Evolutionary conservation across 2,113 vertebrate genomes (phyloP).

Genomic region (Tor tambroides): DNA sequence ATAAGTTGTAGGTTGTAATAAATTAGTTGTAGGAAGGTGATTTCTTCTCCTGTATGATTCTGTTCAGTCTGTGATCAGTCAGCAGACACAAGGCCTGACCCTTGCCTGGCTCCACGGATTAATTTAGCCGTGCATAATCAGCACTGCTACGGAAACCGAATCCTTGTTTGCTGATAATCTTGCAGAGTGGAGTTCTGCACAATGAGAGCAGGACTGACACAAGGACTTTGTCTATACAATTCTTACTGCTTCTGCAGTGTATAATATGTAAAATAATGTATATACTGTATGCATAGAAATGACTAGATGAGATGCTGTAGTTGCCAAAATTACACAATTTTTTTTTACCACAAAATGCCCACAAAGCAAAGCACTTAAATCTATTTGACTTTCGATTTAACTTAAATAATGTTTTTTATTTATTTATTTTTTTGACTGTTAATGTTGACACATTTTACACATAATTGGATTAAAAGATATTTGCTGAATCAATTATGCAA

Average conservation of each 20-base stretch:
- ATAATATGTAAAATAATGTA: background rate
- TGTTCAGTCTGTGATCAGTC: constrained; percentile 13
- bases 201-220: background rate
- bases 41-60: background rate
- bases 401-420: no score
- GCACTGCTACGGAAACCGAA: constrained; percentile 14
- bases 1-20: background rate
- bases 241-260: background rate
- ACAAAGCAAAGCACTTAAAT: background rate
- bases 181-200: background rate
- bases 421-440: background rate
- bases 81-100: background rate
- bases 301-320: background rate
- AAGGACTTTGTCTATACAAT: constrained; percentile 7
- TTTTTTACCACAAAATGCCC: no score
- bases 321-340: no score
- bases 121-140: constrained; percentile 40
- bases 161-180: constrained; percentile 27
- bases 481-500: background rate
- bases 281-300: background rate
- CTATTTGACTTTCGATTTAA: background rate
- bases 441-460: background rate
- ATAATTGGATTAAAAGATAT: background rate
- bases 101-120: constrained; percentile 7
- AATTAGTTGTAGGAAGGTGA: no score